Evolutionary conservation across 2,888 invertebrate genomes (phyloP).

Genomic region (Nephrotoma flavescens): DNA sequence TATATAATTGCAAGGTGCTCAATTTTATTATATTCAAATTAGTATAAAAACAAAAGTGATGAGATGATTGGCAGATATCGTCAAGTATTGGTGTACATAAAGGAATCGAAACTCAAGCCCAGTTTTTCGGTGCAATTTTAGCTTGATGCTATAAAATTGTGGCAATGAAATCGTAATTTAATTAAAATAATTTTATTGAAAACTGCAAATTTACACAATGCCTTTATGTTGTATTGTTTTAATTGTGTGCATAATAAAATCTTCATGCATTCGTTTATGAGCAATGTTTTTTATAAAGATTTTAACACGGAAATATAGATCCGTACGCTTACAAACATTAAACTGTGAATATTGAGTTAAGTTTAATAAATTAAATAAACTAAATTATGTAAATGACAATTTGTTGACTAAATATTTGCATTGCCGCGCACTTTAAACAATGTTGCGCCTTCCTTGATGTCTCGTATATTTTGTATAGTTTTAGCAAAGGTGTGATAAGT

Average conservation of each 20-base stretch:
- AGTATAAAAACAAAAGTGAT: not conserved
- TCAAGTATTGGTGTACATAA: too few species aligned
- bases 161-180: not conserved
- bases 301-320: not conserved
- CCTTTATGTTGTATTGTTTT: too few species aligned
- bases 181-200: not conserved
- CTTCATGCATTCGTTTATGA: not conserved
- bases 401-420: not conserved
- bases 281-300: not conserved
- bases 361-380: not conserved
- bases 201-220: not conserved
- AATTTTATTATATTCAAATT: not conserved
- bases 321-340: not conserved
- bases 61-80: not conserved
- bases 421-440: not conserved
- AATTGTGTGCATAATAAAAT: not conserved
- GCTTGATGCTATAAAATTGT: not conserved
- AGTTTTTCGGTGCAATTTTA: not conserved
- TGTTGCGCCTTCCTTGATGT: too few species aligned
- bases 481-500: too few species aligned
- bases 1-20: not conserved
- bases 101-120: not conserved
- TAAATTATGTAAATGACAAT: not conserved
- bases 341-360: not conserved
- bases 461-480: not conserved